A percentile compares a stretch with the other conserved stretches of the same genome.
phyloP scores from a whole-genome alignment of 2,797 vertebrate species.

The Onychomys torridus region DNA sequence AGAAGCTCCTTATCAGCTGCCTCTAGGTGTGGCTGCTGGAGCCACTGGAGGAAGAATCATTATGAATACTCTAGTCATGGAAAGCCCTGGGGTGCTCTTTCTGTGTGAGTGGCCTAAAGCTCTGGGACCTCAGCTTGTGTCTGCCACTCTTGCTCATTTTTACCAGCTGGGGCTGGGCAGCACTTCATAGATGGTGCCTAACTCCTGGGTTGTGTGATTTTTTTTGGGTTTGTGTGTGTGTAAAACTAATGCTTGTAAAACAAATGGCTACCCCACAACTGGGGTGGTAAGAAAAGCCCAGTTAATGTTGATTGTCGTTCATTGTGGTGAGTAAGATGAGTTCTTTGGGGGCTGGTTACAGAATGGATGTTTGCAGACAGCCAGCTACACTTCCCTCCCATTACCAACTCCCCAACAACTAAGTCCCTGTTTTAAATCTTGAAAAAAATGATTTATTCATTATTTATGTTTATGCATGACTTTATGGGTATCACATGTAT shows the following conservation, averaged over 20 bases:
- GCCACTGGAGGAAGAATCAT: neutral
- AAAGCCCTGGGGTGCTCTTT: neutral
- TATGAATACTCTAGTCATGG: neutral
- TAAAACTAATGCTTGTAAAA: neutral
- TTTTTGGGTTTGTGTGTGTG: neutral
- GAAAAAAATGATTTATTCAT: neutral
- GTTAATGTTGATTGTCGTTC: neutral
- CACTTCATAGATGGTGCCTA: neutral
- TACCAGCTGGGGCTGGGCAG: neutral
- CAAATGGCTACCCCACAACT: neutral
- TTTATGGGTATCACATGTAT: neutral
- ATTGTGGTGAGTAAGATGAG: neutral
- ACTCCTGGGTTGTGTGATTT: neutral
- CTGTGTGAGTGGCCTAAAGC: fast-evolving
- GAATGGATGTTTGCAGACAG: neutral
- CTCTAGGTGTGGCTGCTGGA: neutral
- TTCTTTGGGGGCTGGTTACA: neutral
- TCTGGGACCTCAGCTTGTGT: neutral
- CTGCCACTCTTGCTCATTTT: neutral
- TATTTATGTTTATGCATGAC: neutral
- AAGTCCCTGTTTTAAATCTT: neutral
- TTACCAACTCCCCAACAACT: neutral
- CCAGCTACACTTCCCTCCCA: neutral
- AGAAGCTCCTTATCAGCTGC: no score
- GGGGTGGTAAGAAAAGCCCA: neutral